Conservation (phyloP, 2,113 vertebrate species). For the Rhynchopsitta pachyrhyncha region DNA sequence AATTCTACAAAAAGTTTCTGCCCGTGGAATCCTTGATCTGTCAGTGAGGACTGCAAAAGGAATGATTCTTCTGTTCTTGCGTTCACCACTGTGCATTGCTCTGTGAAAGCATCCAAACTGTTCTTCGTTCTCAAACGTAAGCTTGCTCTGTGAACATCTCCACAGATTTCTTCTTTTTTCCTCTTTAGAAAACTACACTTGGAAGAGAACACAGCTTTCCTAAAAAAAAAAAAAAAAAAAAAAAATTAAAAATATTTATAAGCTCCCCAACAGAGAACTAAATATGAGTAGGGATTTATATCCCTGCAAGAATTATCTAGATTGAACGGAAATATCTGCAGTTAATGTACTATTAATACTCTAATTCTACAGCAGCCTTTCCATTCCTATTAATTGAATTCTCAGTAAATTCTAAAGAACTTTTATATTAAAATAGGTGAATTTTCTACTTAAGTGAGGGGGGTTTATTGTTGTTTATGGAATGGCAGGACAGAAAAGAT, state of each 20-base stretch:
- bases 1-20: neutral
- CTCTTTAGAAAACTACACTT: neutral
- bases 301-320: neutral
- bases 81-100: neutral
- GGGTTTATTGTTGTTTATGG: neutral
- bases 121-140: neutral
- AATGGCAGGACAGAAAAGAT: neutral
- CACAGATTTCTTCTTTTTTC: neutral
- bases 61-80: neutral
- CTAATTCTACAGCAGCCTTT: neutral
- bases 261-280: neutral
- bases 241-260: neutral
- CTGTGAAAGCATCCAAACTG: neutral
- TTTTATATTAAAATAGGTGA: neutral
- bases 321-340: neutral
- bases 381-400: neutral
- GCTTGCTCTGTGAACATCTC: neutral
- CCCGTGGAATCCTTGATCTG: neutral
- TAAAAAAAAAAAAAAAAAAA: neutral
- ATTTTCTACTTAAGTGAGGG: neutral
- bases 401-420: neutral
- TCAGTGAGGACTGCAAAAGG: neutral
- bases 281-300: neutral
- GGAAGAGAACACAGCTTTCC: neutral
- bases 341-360: neutral